A percentile compares a stretch with the other conserved stretches of the same genome.
Evolutionary conservation across 2,888 invertebrate genomes (phyloP).

Genomic region (Xanthia togata): DNA sequence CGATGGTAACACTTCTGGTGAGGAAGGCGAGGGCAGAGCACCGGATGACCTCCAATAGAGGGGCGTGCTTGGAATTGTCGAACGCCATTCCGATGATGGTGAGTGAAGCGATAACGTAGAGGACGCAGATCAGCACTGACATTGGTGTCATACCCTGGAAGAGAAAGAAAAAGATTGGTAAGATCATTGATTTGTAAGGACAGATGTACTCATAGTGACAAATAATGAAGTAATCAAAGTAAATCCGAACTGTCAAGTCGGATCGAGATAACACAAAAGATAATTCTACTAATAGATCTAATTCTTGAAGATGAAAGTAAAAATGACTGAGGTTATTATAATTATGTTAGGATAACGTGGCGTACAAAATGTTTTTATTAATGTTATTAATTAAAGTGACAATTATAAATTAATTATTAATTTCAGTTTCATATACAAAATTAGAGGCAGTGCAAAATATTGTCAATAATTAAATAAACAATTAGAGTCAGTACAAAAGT

Average conservation of each 20-base stretch:
- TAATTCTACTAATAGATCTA: neutral
- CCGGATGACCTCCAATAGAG: slow-evolving; percentile 91
- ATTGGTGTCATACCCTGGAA: slow-evolving; percentile 92
- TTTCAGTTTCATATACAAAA: too few species aligned
- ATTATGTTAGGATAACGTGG: too few species aligned
- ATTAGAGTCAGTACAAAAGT: too few species aligned
- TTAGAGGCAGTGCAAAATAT: too few species aligned
- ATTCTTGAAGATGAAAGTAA: neutral
- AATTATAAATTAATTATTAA: too few species aligned
- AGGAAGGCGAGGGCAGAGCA: slow-evolving; percentile 91
- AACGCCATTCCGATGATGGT: slow-evolving; percentile 93
- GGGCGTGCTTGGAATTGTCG: slow-evolving; percentile 92
- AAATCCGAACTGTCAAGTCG: too few species aligned
- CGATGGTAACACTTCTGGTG: slow-evolving; percentile 81
- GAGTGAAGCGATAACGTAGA: slow-evolving; percentile 92
- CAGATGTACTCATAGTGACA: neutral
- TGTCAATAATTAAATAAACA: too few species aligned
- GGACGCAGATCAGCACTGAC: slow-evolving; percentile 90
- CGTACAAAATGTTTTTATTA: too few species aligned
- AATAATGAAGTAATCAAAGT: neutral
- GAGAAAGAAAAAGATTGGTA: neutral
- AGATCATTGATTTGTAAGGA: neutral
- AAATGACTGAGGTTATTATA: neutral
- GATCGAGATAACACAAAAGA: neutral
- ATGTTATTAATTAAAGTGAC: too few species aligned